phyloP scores from a whole-genome alignment of 1,140 invertebrate species.

The Lasioglossum albipes region DNA sequence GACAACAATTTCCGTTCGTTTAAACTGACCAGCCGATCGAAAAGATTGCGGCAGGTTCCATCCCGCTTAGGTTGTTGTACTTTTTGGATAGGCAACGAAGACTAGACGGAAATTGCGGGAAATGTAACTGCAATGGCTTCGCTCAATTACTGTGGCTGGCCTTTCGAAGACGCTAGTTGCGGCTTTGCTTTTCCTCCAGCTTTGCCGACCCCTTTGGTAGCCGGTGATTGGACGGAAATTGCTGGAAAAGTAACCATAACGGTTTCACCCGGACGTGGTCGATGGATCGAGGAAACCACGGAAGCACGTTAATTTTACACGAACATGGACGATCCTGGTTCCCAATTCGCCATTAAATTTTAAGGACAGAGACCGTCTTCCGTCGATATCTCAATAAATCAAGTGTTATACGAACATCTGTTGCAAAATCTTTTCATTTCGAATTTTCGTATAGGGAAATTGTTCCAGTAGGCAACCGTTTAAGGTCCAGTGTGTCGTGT shows the following conservation, averaged over 20 bases:
- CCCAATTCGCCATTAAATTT: background rate
- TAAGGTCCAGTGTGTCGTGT: too few relatives aligned
- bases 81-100: slow-evolving; percentile 11
- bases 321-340: background rate
- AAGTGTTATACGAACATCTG: too few relatives aligned
- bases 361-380: background rate
- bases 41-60: background rate
- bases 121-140: slow-evolving; percentile 36
- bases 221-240: slow-evolving; percentile 44
- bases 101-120: slow-evolving; percentile 45
- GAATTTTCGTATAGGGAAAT: too few relatives aligned
- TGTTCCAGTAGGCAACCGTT: too few relatives aligned
- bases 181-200: slow-evolving; percentile 24
- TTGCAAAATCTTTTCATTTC: too few relatives aligned
- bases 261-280: background rate
- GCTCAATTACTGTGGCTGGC: slow-evolving; percentile 35
- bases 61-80: slow-evolving; percentile 17
- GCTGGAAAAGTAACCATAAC: slow-evolving; percentile 39
- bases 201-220: slow-evolving; percentile 27
- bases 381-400: too few relatives aligned
- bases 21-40: background rate
- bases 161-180: background rate
- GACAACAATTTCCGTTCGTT: background rate
- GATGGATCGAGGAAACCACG: background rate
- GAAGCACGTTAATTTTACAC: background rate